These are phyloP conservation scores for Andrena cerasifolii DNA, from an alignment of 1,140 invertebrate species.

Conservation along the genomic window DNA sequence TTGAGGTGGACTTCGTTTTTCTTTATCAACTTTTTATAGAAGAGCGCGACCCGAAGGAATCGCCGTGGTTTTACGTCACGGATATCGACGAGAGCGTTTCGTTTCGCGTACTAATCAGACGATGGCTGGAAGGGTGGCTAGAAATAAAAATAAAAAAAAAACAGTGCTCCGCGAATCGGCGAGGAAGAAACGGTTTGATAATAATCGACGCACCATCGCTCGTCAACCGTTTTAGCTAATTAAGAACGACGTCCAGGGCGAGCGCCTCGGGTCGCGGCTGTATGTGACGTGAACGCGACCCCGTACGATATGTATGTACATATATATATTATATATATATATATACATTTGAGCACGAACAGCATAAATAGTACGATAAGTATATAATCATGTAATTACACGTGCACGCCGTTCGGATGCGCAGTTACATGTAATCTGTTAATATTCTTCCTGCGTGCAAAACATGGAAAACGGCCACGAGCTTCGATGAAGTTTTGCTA, in stretches of 20 bases:
- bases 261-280: conserved; percentile 37
- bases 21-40: conserved; percentile 30
- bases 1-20: conserved; percentile 24
- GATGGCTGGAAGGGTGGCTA: not conserved
- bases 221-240: conserved; percentile 4
- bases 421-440: conserved; percentile 62
- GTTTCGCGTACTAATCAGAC: not conserved
- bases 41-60: conserved; percentile 5
- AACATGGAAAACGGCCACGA: conserved; percentile 46
- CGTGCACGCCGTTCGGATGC: conserved; percentile 65
- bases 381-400: conserved; percentile 74
- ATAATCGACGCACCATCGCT: not conserved
- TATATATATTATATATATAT: conserved; percentile 56
- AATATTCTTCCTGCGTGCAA: conserved; percentile 66
- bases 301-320: conserved; percentile 71
- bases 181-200: not conserved
- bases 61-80: not conserved
- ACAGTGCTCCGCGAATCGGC: not conserved
- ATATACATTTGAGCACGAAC: conserved; percentile 50
- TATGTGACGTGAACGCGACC: conserved; percentile 56
- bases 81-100: not conserved
- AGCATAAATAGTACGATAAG: conserved; percentile 67
- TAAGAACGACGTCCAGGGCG: not conserved
- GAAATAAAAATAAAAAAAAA: not conserved
- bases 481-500: conserved; percentile 62